Evolutionary conservation across 2,888 invertebrate genomes (phyloP).

Genomic region (Camponotus fellah): DNA sequence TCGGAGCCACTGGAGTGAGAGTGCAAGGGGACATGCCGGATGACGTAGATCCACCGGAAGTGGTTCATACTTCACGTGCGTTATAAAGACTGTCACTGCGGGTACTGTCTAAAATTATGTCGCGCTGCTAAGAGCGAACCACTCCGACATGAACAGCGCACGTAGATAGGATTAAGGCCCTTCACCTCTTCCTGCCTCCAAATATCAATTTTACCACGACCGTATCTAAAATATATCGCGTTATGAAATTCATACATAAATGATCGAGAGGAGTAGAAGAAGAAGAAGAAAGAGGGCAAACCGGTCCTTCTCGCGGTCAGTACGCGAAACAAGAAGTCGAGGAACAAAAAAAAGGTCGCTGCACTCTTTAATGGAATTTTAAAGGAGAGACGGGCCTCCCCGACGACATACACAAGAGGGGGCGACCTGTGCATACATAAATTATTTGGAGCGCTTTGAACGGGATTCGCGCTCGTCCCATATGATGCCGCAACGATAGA

Average conservation of each 20-base stretch:
- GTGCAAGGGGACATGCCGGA: conserved; percentile 74
- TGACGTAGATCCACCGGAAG: conserved; percentile 78
- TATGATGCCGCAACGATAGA: conserved; percentile 61
- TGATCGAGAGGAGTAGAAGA: not conserved
- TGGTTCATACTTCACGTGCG: conserved; percentile 77
- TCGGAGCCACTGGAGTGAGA: conserved; percentile 76
- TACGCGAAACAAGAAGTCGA: conserved; percentile 47
- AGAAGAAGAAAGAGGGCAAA: not conserved
- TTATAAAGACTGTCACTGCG: conserved; percentile 77
- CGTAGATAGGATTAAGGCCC: conserved; percentile 24
- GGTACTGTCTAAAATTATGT: conserved; percentile 77
- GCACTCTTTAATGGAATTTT: conserved; percentile 76
- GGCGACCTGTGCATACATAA: conserved; percentile 73
- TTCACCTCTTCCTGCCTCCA: not conserved
- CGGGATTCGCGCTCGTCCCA: conserved; percentile 72
- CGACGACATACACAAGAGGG: conserved; percentile 55
- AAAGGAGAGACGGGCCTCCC: conserved; percentile 70
- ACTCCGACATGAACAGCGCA: conserved; percentile 60
- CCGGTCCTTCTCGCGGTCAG: not conserved
- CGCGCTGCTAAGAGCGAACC: conserved; percentile 64
- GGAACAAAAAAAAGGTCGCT: conserved; percentile 64
- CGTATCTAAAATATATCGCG: conserved; percentile 4
- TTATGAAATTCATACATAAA: conserved; percentile 45
- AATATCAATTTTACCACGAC: conserved; percentile 29
- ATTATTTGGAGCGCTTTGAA: conserved; percentile 74